Base-by-base conservation (phyloP, 2,888 invertebrate species). In the Lamproptera curius region DNA sequence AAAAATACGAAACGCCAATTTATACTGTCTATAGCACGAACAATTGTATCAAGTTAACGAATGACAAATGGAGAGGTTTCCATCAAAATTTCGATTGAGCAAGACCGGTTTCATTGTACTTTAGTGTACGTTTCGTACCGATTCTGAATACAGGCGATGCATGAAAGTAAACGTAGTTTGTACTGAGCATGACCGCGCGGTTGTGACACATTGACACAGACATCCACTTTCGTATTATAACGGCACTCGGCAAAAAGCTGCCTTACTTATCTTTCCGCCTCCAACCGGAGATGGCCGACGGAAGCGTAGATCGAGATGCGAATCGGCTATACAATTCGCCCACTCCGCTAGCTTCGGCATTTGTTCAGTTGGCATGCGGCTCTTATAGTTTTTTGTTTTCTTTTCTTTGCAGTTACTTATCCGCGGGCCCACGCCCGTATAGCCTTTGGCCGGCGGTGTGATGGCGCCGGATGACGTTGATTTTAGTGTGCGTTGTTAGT, bases 321-420 rank as follows among this genome's bases (percentile, higher is more conserved):
- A 51, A 56, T 60, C 59, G 56, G 57, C 64, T n/a, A n/a, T n/a
- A n/a, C n/a, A n/a, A n/a, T n/a, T n/a, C n/a, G n/a, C n/a, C n/a
- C n/a, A n/a, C n/a, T n/a, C n/a, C n/a, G n/a, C n/a, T n/a, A n/a
- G n/a, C n/a, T n/a, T n/a, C n/a, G n/a, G n/a, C n/a, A n/a, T n/a
- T n/a, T n/a, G n/a, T n/a, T n/a, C n/a, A n/a, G n/a, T n/a, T n/a
- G n/a, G n/a, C n/a, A n/a, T n/a, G n/a, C n/a, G 54, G 59, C 58
- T 47, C 59, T 52, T 58, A 61, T 66, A 70, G 74, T 76, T 73
- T 78, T 70, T 73, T 75, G 76, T 81, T 83, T 83, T 82, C 84
- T 82, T 66, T 70, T 86, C 79, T 87, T 87, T 87, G 78, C 86
- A 86, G 86, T 85, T 82, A 64, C 76, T 58, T 77, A 74, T 76